Percentiles rank a stretch among this genome's conserved stretches.
Evolutionary conservation across 2,888 invertebrate species (phyloP).

Genomic region (Scaptodrosophila latifasciaeformis): DNA sequence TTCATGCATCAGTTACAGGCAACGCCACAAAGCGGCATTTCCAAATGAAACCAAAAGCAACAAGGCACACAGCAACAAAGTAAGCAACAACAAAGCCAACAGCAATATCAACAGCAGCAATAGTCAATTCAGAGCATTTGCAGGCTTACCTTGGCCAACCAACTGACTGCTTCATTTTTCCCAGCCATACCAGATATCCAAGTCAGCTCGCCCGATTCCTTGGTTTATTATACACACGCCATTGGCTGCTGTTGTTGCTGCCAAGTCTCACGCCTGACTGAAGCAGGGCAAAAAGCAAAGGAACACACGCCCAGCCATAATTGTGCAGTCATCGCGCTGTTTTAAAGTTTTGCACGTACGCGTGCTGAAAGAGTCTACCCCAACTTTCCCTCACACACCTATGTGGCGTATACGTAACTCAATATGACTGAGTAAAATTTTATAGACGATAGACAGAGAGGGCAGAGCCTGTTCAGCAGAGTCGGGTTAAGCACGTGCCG

Average conservation of each 20-base stretch:
- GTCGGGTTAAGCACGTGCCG: neutral
- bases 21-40: conserved; percentile 18
- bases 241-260: conserved; percentile 45
- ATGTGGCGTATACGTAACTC: conserved; percentile 50
- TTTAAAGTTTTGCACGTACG: conserved; percentile 47
- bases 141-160: conserved; percentile 12
- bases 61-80: conserved; percentile 11
- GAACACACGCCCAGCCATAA: conserved; percentile 37
- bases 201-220: conserved; percentile 34
- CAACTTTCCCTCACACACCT: conserved; percentile 6
- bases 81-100: no score
- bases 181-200: no score
- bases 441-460: no score
- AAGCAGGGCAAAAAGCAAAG: conserved; percentile 1
- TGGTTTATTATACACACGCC: conserved; percentile 54
- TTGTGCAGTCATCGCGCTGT: conserved; percentile 55
- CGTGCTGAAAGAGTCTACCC: conserved; percentile 30
- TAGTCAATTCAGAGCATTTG: neutral
- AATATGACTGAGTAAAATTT: conserved; percentile 42
- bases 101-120: conserved; percentile 3
- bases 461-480: no score
- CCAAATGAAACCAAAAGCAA: conserved; percentile 30
- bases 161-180: no score
- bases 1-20: conserved; percentile 29
- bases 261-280: conserved; percentile 32